Evolutionary conservation across 2,113 vertebrate genomes (phyloP), one percentile per base, ranked within the genome.

Genomic region (Alouatta palliata): DNA sequence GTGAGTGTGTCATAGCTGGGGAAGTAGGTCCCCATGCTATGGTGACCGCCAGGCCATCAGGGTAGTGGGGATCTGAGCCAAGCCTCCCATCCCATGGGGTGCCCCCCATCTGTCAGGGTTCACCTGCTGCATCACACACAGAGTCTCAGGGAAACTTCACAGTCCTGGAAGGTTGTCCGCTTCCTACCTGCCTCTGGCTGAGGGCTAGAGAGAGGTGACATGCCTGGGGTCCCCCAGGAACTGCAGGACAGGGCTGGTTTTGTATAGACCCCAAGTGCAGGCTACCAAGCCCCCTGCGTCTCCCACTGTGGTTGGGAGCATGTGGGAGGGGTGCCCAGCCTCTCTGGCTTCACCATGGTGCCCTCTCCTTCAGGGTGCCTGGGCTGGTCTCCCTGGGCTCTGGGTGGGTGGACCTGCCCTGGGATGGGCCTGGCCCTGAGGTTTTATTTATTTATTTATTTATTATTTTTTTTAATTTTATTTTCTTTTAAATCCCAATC

Each of bases 101-200:
- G 1, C 2, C 5, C 73, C 3, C 56, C 10, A 5, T 61, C 43
- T 40, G 37, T 20, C 47, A 68, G 75, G 66, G 32, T 43, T 43
- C n/a, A 8, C 0, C 73, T 10, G 12, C 35, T 1, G 6, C 21
- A 66, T 43, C 45, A 16, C 32, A 1, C 0, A 12, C 1, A 11
- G 2, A 16, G 19, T 77, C 30, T 25, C 56, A 12, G 0, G 12
- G n/a, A 32, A 19, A 1, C 76, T 40, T 13, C 19, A 37, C 0
- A 52, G 43, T 43, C 32, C n/a, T 12, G 17, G 0, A 8, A 52
- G 8, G 35, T 8, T 4, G 40, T 9, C 6, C 1, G 21, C 43
- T 45, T 61, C 49, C 68, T 61, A 1, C 45, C 70, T 6, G 86
- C 25, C 11, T 32, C 58, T 0, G 4, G 12, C 52, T 49, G 16